phyloP scores from a whole-genome alignment of 1,140 invertebrate species.

The Trichonephila inaurata region DNA sequence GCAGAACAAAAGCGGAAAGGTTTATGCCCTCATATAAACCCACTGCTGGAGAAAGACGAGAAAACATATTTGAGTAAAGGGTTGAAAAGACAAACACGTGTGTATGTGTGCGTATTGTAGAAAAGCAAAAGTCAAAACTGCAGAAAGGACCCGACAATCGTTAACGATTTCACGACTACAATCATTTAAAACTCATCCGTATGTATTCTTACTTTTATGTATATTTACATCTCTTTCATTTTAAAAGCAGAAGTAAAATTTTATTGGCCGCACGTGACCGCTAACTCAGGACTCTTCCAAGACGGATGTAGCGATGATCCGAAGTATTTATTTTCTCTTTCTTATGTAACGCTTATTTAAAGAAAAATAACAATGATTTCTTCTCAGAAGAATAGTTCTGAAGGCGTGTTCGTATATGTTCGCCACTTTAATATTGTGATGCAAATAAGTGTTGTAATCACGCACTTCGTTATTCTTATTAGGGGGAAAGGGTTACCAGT shows the following conservation, averaged over 20 bases:
- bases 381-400: not conserved
- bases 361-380: not conserved
- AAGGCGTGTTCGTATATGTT: not conserved
- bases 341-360: not conserved
- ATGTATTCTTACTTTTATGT: not conserved
- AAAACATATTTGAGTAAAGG: slow-evolving; percentile 7
- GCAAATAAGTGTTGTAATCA: slow-evolving; percentile 19
- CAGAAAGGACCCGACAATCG: not conserved
- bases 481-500: not conserved
- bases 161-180: not conserved
- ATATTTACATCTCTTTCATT: slow-evolving; percentile 3
- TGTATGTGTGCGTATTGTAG: no score
- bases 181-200: not conserved
- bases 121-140: slow-evolving; percentile 16
- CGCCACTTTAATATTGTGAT: not conserved
- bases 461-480: not conserved
- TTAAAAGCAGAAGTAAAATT: slow-evolving; percentile 32
- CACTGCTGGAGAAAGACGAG: not conserved
- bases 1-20: not conserved
- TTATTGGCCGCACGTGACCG: not conserved
- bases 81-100: slow-evolving; percentile 3
- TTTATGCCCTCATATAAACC: slow-evolving; percentile 27
- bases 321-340: not conserved
- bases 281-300: not conserved
- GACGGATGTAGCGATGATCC: not conserved